Base-by-base conservation (phyloP, 2,113 vertebrate species). In the Pungitius pungitius region DNA sequence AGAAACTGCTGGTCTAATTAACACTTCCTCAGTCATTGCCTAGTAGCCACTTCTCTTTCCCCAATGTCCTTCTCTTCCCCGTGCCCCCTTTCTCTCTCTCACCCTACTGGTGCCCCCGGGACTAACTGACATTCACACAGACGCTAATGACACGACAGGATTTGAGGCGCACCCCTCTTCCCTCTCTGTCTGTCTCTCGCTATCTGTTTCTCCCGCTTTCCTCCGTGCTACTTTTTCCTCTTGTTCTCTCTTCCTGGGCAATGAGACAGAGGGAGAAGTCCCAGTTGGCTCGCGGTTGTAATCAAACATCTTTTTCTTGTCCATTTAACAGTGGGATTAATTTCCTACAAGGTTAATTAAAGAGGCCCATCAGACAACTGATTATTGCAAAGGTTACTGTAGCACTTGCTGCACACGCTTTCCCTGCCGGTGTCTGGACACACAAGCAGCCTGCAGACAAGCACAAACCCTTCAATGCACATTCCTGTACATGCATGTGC, bases 341-440 rank as follows among this genome's bases (percentile, higher is more conserved):
- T 93, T 94, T 94, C 89, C 91, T 90, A 90, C 89, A 92, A 93
- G 92, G 92, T 94, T 94, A 94, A 94, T 94, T 93, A 93, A 94
- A 93, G 88, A 93, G 89, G 92, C 92, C 89, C 90, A 91, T 93
- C 91, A 93, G 91, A 93, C 92, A 88, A 87, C 83, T 92, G 92
- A 93, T 94, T 91, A 93, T 91, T 87, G 92, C 89, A 93, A 93
- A 93, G 93, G 92, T 94, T 94, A 92, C 89, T 83, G 90, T 92
- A 84, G 86, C 89, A 73, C 71, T n/a, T 60, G 84, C 62, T 9
- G 64, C 82, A 69, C 63, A 17, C 47, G 70, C 82, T 72, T 75
- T 88, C 75, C 68, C 66, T 73, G 73, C 51, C 64, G 61, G 68
- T 10, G 12, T 75, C 33, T 77, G 69, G 67, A 76, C 67, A 81